These are phyloP conservation scores for Drosophila setosimentum DNA, from an alignment of 2,888 invertebrate genomes.

Conservation along the genomic window DNA sequence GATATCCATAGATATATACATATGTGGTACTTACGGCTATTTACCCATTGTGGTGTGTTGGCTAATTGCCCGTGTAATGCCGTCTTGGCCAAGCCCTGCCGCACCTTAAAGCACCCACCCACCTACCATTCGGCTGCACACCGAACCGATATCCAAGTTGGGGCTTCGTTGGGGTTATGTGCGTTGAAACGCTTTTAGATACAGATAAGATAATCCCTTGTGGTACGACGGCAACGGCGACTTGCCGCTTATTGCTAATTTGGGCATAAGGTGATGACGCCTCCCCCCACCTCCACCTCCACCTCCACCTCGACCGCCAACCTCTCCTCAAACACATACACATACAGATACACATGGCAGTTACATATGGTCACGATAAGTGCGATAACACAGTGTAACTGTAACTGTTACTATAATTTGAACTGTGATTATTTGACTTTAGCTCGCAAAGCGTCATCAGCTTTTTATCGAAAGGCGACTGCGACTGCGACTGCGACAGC, in stretches of 20 bases:
- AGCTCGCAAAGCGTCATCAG: conserved; percentile 52
- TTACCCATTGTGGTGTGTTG: conserved; percentile 32
- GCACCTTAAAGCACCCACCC: neutral
- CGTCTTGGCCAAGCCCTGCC: conserved; percentile 41
- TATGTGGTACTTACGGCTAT: conserved; percentile 10
- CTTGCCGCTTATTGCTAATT: conserved; percentile 62
- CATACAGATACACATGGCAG: neutral
- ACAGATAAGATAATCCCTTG: conserved; percentile 80
- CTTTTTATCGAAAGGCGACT: conserved; percentile 36
- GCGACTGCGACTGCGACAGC: neutral
- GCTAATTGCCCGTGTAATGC: conserved; percentile 71
- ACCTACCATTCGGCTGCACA: neutral
- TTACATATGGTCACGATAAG: conserved; percentile 51
- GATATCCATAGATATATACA: neutral
- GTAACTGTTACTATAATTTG: conserved; percentile 37
- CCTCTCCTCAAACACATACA: neutral
- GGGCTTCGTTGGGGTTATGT: conserved; percentile 3
- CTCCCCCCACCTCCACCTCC: neutral
- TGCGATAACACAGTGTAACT: conserved; percentile 57
- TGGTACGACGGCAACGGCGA: conserved; percentile 54
- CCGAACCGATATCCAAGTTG: conserved; percentile 44
- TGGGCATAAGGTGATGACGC: conserved; percentile 69
- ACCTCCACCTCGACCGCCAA: conserved; percentile 7
- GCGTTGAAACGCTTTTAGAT: conserved; percentile 58
- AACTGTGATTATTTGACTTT: conserved; percentile 24